Percentiles rank a stretch among this genome's conserved stretches.
phyloP scores from a whole-genome alignment of 2,113 vertebrate genomes.

The Pristiophorus japonicus region DNA sequence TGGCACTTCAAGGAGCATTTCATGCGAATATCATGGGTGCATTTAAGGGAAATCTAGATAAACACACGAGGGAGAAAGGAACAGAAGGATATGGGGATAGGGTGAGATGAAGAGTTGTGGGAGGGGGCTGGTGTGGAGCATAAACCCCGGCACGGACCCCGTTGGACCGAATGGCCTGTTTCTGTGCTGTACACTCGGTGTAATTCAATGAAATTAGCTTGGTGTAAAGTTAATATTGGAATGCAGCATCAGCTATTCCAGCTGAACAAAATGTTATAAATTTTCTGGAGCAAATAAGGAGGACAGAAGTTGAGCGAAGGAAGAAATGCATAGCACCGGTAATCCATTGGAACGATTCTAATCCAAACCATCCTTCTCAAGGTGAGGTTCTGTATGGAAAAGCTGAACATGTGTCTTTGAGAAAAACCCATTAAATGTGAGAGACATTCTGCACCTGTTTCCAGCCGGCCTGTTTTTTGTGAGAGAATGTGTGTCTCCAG shows the following conservation, averaged over 20 bases:
- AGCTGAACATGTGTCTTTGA: background rate
- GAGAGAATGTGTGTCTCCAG: slow-evolving; percentile 8
- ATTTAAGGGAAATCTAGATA: too few species aligned
- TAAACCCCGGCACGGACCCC: background rate
- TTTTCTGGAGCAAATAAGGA: background rate
- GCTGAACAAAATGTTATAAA: background rate
- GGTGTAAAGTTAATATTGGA: background rate
- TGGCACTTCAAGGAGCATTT: too few species aligned
- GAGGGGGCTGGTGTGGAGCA: background rate
- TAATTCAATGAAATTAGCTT: background rate
- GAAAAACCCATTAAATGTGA: background rate
- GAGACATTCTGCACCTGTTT: background rate
- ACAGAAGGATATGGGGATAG: too few species aligned
- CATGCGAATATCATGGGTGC: too few species aligned
- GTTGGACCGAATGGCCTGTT: background rate
- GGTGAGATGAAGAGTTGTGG: too few species aligned
- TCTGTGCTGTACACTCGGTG: background rate
- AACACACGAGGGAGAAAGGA: too few species aligned
- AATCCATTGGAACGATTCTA: background rate
- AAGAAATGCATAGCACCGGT: background rate
- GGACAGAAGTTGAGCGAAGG: background rate
- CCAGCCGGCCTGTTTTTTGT: background rate
- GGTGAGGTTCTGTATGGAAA: background rate
- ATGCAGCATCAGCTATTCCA: background rate
- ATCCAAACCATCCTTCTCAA: background rate